A percentile compares a stretch with the other conserved stretches of the same genome.
These are phyloP conservation scores for Aleiodes testaceus DNA, from an alignment of 2,888 invertebrate genomes.

Conservation along the genomic window DNA sequence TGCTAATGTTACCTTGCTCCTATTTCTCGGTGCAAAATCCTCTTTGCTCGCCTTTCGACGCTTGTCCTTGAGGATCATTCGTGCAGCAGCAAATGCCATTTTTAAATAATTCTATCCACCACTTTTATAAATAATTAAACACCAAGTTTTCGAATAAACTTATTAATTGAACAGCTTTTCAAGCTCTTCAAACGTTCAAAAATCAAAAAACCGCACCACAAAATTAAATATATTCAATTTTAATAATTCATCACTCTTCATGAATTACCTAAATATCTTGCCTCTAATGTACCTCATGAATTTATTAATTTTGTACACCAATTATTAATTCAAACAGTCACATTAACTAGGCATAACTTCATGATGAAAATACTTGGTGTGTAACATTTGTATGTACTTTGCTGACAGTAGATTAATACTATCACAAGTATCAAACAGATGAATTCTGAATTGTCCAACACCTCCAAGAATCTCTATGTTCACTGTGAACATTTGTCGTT, in stretches of 20 bases:
- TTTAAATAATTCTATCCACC: constrained; percentile 61
- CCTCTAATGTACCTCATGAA: constrained; percentile 50
- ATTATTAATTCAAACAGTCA: constrained; percentile 57
- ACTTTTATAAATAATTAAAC: constrained; percentile 12
- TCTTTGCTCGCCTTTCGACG: constrained; percentile 87
- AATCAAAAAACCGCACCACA: constrained; percentile 16
- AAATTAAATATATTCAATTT: not conserved
- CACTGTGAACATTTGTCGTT: constrained; percentile 52
- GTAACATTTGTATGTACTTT: constrained; percentile 8
- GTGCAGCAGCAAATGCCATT: constrained; percentile 89
- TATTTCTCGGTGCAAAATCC: constrained; percentile 83
- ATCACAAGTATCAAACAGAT: not conserved
- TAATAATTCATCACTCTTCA: not conserved
- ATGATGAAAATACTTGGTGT: constrained; percentile 53
- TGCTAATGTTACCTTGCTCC: constrained; percentile 83
- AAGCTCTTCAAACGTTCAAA: not conserved
- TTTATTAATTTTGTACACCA: constrained; percentile 58
- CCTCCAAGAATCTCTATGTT: constrained; percentile 44
- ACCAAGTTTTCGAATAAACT: not conserved
- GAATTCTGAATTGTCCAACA: not conserved
- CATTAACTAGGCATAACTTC: constrained; percentile 53
- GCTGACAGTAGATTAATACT: not conserved
- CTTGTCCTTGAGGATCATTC: constrained; percentile 89
- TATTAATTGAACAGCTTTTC: too few species aligned
- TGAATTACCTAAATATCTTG: constrained; percentile 24